phyloP scores from a whole-genome alignment of 2,888 invertebrate species.

The Crocallis elinguaria region DNA sequence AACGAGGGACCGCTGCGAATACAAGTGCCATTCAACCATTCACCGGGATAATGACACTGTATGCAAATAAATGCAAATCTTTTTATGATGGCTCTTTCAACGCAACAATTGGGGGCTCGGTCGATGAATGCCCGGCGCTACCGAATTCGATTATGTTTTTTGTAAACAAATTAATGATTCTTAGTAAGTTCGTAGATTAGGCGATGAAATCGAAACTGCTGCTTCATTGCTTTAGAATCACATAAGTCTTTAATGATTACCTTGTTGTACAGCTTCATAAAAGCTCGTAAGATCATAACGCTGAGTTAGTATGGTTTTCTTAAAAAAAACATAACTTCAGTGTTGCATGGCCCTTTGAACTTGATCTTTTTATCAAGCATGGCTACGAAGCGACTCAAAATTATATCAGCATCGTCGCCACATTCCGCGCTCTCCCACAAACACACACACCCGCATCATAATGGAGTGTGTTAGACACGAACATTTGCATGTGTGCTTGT shows the following conservation, averaged over 20 bases:
- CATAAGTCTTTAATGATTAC: background rate
- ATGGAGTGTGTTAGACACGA: conserved; percentile 26
- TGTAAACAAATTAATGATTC: conserved; percentile 60
- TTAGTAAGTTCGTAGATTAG: conserved; percentile 16
- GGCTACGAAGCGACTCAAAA: conserved; percentile 60
- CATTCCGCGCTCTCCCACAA: conserved; percentile 69
- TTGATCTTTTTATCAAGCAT: conserved; percentile 81
- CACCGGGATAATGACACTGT: conserved; percentile 60
- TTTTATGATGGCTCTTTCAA: conserved; percentile 59
- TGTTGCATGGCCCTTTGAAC: conserved; percentile 74
- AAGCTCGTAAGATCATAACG: background rate
- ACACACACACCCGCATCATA: conserved; percentile 46
- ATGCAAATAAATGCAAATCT: conserved; percentile 78
- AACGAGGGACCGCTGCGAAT: conserved; percentile 56
- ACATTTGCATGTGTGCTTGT: conserved; percentile 14
- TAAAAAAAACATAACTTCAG: conserved; percentile 51
- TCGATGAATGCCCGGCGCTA: conserved; percentile 55
- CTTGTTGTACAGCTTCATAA: background rate
- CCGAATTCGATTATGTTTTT: conserved; percentile 64
- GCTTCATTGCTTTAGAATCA: conserved; percentile 8
- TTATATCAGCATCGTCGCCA: conserved; percentile 69
- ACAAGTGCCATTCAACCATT: conserved; percentile 63
- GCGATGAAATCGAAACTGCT: conserved; percentile 18
- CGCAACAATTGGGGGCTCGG: conserved; percentile 56
- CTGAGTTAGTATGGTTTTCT: background rate